Evolutionary conservation across 1,140 invertebrate genomes (phyloP).

Genomic region (Microplitis mediator): DNA sequence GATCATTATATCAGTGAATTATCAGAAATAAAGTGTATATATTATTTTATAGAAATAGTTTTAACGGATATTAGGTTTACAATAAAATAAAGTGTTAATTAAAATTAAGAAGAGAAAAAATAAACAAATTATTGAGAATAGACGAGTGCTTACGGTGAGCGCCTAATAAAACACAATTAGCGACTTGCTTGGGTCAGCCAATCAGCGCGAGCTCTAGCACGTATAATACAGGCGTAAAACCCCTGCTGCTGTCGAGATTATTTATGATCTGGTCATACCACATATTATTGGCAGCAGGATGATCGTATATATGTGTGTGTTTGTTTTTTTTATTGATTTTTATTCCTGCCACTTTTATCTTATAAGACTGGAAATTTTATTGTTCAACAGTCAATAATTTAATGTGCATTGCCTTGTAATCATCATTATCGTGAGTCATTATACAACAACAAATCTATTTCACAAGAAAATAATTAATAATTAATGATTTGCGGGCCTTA

Average conservation of each 20-base stretch:
- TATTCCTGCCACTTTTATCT: background rate
- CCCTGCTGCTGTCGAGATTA: constrained; percentile 45
- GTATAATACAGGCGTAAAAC: constrained; percentile 47
- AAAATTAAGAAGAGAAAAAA: background rate
- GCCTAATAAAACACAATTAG: constrained; percentile 63
- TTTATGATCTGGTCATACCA: constrained; percentile 49
- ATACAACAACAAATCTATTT: too few relatives aligned
- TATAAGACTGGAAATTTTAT: background rate
- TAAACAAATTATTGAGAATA: constrained; percentile 12
- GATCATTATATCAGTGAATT: too few relatives aligned
- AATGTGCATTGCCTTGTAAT: too few relatives aligned
- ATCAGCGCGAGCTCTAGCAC: constrained; percentile 47
- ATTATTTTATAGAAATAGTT: too few relatives aligned
- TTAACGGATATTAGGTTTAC: too few relatives aligned
- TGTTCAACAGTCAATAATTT: background rate
- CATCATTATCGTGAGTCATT: too few relatives aligned
- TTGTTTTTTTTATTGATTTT: background rate
- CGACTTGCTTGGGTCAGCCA: constrained; percentile 45
- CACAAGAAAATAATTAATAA: too few relatives aligned
- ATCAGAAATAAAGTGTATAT: too few relatives aligned
- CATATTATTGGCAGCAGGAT: constrained; percentile 43
- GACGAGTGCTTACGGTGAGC: constrained; percentile 31
- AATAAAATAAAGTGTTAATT: background rate
- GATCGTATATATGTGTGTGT: constrained; percentile 11
- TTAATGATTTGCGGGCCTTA: too few relatives aligned